These are phyloP conservation scores for Lottia scabra DNA, from an alignment of 2,888 invertebrate species.

Conservation along the genomic window DNA sequence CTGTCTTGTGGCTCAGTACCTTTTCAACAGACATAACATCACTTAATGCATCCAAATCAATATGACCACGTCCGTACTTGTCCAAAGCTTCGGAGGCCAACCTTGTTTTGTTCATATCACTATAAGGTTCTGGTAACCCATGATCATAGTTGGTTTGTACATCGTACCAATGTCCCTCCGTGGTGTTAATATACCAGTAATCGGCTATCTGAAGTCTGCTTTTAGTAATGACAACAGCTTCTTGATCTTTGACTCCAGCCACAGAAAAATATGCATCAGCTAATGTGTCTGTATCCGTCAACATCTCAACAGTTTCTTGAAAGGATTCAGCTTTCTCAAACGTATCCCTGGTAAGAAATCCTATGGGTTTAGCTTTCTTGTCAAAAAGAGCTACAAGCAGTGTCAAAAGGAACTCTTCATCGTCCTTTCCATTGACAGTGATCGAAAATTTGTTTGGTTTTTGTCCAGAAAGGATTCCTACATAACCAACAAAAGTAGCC, in stretches of 20 bases:
- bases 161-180: conserved; percentile 22
- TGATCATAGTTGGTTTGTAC: conserved; percentile 21
- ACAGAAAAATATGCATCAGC: conserved; percentile 61
- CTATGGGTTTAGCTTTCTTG: not conserved
- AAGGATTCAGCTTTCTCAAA: conserved; percentile 27
- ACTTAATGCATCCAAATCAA: not conserved
- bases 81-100: not conserved
- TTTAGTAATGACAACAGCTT: conserved; percentile 62
- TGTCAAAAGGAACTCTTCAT: not conserved
- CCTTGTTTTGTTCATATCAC: conserved; percentile 6
- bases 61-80: not conserved
- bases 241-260: conserved; percentile 49
- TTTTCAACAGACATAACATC: not conserved
- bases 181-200: conserved; percentile 45
- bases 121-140: not conserved
- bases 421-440: conserved; percentile 42
- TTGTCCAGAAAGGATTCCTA: conserved; percentile 61
- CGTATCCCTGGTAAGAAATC: not conserved
- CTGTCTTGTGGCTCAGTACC: not conserved
- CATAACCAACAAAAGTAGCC: conserved; percentile 56
- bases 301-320: conserved; percentile 42
- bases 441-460: conserved; percentile 52
- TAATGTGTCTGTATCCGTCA: conserved; percentile 46
- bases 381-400: not conserved
- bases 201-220: conserved; percentile 26